Percentiles rank a stretch among this genome's conserved stretches.
Evolutionary conservation across 2,888 invertebrate species (phyloP).

Genomic region (Coecobrya sp.): DNA sequence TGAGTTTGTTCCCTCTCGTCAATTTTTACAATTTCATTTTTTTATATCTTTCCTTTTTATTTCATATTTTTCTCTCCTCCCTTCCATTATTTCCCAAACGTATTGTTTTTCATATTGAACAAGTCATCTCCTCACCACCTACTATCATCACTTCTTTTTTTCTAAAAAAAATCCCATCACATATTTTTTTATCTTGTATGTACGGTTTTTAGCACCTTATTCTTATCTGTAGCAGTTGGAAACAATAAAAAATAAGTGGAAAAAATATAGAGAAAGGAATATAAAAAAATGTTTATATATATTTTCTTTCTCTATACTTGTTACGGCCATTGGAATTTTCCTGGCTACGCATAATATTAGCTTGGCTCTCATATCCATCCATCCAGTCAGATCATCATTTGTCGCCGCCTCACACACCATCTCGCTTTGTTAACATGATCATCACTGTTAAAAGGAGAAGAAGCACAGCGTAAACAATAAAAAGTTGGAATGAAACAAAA

Average conservation of each 20-base stretch:
- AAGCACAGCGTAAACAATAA: neutral
- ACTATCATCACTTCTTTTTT: neutral
- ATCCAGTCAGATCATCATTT: neutral
- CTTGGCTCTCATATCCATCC: neutral
- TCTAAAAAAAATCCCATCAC: constrained; percentile 8
- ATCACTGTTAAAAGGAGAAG: neutral
- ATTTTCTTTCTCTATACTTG: neutral
- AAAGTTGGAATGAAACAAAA: neutral
- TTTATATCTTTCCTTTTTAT: neutral
- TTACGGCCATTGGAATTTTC: neutral
- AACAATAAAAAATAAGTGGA: neutral
- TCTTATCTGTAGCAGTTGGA: neutral
- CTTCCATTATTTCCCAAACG: constrained; percentile 50
- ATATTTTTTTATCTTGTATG: neutral
- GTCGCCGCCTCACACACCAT: neutral
- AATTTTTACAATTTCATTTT: neutral
- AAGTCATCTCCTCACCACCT: neutral
- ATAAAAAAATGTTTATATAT: neutral
- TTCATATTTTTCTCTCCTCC: neutral
- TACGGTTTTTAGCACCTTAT: neutral
- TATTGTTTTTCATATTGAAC: constrained; percentile 45
- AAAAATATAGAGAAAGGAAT: neutral
- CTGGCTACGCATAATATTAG: no score
- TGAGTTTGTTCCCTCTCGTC: neutral
- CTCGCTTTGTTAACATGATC: no score